A percentile compares a stretch with the other conserved stretches of the same genome.
Evolutionary conservation across 2,888 invertebrate species (phyloP).

Genomic region (Oscheius onirici): DNA sequence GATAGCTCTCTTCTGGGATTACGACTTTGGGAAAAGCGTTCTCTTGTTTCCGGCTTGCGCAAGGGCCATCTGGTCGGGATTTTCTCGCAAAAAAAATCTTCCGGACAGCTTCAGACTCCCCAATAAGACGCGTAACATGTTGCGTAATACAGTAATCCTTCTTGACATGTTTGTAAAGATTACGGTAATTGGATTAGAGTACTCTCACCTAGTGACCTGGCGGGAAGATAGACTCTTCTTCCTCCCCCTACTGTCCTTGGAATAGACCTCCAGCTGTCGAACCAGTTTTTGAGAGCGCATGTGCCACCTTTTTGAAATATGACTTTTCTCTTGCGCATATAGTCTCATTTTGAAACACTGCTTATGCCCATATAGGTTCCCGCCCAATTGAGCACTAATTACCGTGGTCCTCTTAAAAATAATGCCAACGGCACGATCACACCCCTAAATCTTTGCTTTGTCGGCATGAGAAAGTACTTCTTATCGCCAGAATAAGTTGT

Average conservation of each 20-base stretch:
- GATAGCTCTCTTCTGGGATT: background rate
- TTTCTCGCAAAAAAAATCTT: background rate
- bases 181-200: conserved; percentile 27
- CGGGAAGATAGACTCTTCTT: conserved; percentile 6
- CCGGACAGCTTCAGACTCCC: too few relatives aligned
- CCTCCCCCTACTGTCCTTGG: background rate
- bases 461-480: background rate
- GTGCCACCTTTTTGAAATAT: conserved; percentile 10
- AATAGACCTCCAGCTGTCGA: conserved; percentile 15
- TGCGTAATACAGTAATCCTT: too few relatives aligned
- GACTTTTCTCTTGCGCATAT: background rate
- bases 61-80: background rate
- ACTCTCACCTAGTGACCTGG: conserved; percentile 19
- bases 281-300: background rate
- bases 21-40: background rate
- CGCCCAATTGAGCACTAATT: too few relatives aligned
- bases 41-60: background rate
- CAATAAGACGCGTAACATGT: too few relatives aligned
- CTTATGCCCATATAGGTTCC: background rate
- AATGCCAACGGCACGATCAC: conserved; percentile 5
- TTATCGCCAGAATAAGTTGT: background rate
- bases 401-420: background rate
- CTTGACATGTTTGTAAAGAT: background rate
- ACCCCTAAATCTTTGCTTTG: background rate
- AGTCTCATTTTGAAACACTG: conserved; percentile 10